phyloP scores from a whole-genome alignment of 2,888 invertebrate species.

The Oscheius sp. region DNA sequence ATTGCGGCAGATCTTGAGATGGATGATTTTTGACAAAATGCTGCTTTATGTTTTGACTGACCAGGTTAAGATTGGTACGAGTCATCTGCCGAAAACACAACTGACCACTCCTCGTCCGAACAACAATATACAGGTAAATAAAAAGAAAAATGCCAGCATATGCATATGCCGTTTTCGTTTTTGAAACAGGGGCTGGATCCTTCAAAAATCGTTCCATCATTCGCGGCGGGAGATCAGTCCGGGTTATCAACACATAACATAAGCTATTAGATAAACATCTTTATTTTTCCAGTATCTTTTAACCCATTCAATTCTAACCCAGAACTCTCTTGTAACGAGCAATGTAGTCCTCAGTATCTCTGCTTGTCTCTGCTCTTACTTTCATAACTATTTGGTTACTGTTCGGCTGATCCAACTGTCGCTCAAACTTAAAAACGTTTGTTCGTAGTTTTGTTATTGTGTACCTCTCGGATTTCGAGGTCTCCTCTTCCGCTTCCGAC shows the following conservation, averaged over 20 bases:
- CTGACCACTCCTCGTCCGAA: neutral
- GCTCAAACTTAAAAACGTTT: slow-evolving; percentile 61
- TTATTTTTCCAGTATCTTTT: no score
- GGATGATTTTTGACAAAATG: no score
- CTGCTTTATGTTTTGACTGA: no score
- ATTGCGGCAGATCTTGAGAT: no score
- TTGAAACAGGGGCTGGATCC: neutral
- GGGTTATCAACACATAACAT: slow-evolving; percentile 9
- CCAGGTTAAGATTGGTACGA: no score
- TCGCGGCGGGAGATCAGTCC: slow-evolving; percentile 15
- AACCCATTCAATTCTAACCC: slow-evolving; percentile 26
- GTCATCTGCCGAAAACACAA: slow-evolving; percentile 5
- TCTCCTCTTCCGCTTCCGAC: slow-evolving; percentile 64
- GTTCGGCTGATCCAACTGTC: slow-evolving; percentile 69
- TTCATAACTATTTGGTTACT: slow-evolving; percentile 69
- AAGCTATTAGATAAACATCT: neutral
- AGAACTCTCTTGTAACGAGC: slow-evolving; percentile 62
- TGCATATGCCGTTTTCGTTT: no score
- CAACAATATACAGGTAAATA: neutral
- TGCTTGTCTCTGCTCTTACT: slow-evolving; percentile 68
- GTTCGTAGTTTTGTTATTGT: neutral
- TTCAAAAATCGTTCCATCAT: slow-evolving; percentile 26
- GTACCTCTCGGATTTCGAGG: slow-evolving; percentile 68
- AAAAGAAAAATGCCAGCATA: slow-evolving; percentile 12
- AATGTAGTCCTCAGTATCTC: slow-evolving; percentile 68